Evolutionary conservation across 2,113 vertebrate species (phyloP).

Genomic region (Accipiter cooperii): DNA sequence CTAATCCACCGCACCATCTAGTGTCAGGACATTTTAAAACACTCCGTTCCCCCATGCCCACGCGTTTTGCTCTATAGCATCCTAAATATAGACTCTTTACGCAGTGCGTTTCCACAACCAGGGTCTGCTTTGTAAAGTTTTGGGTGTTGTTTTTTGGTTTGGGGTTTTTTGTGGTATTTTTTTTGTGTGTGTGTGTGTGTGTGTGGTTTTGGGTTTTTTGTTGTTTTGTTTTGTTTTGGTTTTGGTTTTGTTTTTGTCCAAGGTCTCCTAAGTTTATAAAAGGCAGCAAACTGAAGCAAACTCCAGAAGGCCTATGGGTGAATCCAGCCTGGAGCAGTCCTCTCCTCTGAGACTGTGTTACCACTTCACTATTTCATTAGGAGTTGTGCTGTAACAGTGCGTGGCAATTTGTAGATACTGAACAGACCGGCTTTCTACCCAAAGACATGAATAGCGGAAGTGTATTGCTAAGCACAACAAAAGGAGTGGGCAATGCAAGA

Average conservation of each 20-base stretch:
- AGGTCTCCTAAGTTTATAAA: neutral
- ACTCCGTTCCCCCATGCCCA: accelerated
- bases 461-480: neutral
- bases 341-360: neutral
- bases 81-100: accelerated
- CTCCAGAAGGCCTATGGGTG: neutral
- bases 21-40: slow-evolving; percentile 6
- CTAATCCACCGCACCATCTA: slow-evolving; percentile 50
- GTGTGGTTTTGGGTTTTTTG: no score
- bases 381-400: neutral
- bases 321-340: neutral
- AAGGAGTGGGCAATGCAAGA: neutral
- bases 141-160: neutral
- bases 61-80: accelerated
- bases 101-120: neutral
- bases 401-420: neutral
- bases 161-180: no score
- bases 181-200: no score
- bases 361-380: neutral
- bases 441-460: neutral
- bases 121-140: neutral
- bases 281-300: neutral
- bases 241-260: no score
- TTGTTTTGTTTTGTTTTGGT: no score
- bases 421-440: neutral